Conservation (phyloP, 2,888 invertebrate species). For the Papilio elwesi region DNA sequence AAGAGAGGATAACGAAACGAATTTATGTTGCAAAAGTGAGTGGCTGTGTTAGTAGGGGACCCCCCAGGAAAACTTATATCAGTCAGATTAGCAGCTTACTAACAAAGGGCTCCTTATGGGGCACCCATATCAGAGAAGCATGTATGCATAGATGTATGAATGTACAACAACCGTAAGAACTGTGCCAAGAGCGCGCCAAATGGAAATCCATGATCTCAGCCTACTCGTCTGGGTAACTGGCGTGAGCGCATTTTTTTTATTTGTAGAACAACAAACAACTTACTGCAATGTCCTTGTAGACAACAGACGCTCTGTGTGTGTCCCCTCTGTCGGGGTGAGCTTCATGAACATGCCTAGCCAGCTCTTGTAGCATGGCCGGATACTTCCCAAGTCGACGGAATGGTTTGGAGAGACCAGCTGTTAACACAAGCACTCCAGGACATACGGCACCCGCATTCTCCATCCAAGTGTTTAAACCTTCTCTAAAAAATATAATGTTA, state of each 20-base stretch:
- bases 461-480: conserved; percentile 93
- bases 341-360: conserved; percentile 97
- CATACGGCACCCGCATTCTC: conserved; percentile 93
- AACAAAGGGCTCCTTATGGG: too few relatives aligned
- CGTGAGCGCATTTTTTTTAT: neutral
- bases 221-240: too few relatives aligned
- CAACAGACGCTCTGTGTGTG: conserved; percentile 96
- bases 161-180: too few relatives aligned
- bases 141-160: too few relatives aligned
- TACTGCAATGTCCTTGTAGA: conserved; percentile 97
- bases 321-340: conserved; percentile 98
- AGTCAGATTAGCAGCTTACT: too few relatives aligned
- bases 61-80: too few relatives aligned
- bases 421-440: conserved; percentile 94
- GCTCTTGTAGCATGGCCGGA: conserved; percentile 95
- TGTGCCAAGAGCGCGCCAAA: too few relatives aligned
- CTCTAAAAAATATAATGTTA: conserved; percentile 77
- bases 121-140: too few relatives aligned
- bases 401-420: conserved; percentile 96
- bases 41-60: too few relatives aligned
- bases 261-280: conserved; percentile 54
- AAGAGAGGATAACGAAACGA: too few relatives aligned
- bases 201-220: too few relatives aligned
- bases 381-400: conserved; percentile 98
- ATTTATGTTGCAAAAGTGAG: too few relatives aligned